Percentiles rank a stretch among this genome's conserved stretches.
These are phyloP conservation scores for Solea senegalensis DNA, from an alignment of 2,113 vertebrate species.

Conservation along the genomic window DNA sequence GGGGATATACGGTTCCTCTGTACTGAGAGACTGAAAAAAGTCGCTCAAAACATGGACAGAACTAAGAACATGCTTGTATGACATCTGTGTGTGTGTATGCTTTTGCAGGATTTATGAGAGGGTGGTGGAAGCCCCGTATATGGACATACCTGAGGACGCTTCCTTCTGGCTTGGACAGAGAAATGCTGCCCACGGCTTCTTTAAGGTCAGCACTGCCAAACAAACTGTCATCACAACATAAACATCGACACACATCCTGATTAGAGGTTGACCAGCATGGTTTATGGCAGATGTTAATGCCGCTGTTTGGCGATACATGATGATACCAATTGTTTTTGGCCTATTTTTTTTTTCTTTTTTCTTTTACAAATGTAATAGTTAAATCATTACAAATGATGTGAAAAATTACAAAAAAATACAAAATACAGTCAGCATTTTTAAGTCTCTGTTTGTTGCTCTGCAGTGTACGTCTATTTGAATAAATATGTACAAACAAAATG, in stretches of 20 bases:
- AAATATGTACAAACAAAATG: no score
- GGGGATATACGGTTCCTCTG: neutral
- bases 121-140: conserved; percentile 90
- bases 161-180: conserved; percentile 96
- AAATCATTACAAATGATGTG: no score
- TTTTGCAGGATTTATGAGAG: conserved; percentile 94
- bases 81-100: conserved; percentile 13
- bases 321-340: no score
- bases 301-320: no score
- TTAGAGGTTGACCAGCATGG: no score
- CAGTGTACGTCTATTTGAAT: no score
- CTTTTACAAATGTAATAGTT: no score
- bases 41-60: neutral
- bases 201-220: conserved; percentile 82
- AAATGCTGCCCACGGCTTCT: conserved; percentile 94
- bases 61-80: neutral
- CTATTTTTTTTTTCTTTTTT: no score
- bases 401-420: no score
- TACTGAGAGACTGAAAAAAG: neutral
- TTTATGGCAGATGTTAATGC: no score
- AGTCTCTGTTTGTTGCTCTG: no score
- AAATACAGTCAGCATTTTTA: no score
- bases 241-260: conserved; percentile 25
- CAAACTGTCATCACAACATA: neutral
- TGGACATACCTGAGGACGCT: conserved; percentile 90